Evolutionary conservation across 2,888 invertebrate genomes (phyloP).

Genomic region (Eubasilissa splendida): DNA sequence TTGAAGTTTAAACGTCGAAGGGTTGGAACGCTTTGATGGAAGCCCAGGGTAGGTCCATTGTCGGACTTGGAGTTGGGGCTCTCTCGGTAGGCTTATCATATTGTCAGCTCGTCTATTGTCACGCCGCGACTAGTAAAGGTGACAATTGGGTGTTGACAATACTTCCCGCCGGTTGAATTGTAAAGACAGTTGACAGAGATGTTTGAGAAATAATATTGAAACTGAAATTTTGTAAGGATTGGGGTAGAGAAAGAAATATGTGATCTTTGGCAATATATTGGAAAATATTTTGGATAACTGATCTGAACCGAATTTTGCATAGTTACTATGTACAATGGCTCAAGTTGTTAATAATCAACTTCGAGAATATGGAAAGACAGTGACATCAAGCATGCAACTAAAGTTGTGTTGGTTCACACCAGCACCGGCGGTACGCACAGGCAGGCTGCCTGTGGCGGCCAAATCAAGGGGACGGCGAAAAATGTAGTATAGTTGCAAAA

Average conservation of each 20-base stretch:
- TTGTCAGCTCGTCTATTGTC: neutral
- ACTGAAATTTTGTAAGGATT: slow-evolving; percentile 1
- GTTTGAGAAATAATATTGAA: neutral
- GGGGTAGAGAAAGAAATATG: neutral
- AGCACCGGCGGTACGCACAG: too few relatives aligned
- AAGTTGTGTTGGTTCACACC: too few relatives aligned
- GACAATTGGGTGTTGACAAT: slow-evolving; percentile 30
- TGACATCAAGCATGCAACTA: too few relatives aligned
- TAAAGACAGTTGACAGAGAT: neutral
- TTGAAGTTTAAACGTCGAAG: neutral
- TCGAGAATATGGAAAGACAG: too few relatives aligned
- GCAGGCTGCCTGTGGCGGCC: too few relatives aligned
- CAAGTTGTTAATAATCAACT: too few relatives aligned
- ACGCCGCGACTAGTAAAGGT: slow-evolving; percentile 1
- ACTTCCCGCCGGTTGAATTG: neutral
- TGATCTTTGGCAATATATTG: neutral
- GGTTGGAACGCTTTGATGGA: slow-evolving; percentile 8
- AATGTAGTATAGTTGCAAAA: too few relatives aligned
- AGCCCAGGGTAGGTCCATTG: neutral
- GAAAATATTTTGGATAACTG: too few relatives aligned
- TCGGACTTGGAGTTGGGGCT: neutral
- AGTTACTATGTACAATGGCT: too few relatives aligned
- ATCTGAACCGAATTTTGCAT: too few relatives aligned
- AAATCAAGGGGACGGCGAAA: too few relatives aligned
- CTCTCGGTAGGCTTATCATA: neutral